A percentile compares a stretch with the other conserved stretches of the same genome.
These are phyloP conservation scores for Sicus ferrugineus DNA, from an alignment of 2,888 invertebrate genomes.

Conservation along the genomic window DNA sequence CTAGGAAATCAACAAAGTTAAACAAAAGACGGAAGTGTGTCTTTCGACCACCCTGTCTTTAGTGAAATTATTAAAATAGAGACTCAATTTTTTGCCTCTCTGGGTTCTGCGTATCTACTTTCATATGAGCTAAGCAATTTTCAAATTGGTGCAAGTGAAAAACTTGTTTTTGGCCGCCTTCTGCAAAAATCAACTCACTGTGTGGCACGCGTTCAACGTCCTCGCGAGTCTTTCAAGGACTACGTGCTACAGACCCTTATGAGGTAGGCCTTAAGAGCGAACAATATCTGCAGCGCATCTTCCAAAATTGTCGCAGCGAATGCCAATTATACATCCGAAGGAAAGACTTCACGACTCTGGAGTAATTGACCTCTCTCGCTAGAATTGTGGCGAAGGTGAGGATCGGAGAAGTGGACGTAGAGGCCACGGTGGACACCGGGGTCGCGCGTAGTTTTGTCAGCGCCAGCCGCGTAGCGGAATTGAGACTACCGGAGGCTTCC, in stretches of 20 bases:
- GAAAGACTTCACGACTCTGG: slow-evolving; percentile 9
- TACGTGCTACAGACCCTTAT: neutral
- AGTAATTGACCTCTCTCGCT: neutral
- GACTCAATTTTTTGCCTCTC: neutral
- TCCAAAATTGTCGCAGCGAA: neutral
- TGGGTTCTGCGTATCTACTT: slow-evolving; percentile 48
- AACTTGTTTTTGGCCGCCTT: no score
- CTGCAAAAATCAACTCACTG: no score
- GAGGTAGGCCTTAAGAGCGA: neutral
- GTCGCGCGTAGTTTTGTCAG: neutral
- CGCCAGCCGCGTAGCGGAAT: no score
- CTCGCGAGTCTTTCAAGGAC: neutral
- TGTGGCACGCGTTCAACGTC: no score
- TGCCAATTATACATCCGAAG: slow-evolving; percentile 12
- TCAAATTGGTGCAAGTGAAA: no score
- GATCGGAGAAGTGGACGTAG: neutral
- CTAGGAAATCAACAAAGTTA: no score
- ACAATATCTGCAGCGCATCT: slow-evolving; percentile 6
- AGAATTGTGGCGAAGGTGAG: neutral
- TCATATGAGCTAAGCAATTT: no score
- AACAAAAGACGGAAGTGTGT: no score
- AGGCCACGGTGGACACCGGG: neutral
- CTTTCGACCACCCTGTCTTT: no score
- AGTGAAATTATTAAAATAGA: neutral
- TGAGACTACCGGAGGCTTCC: neutral